Evolutionary conservation across 2,113 vertebrate species (phyloP).

Genomic region (Stigmatopora nigra): DNA sequence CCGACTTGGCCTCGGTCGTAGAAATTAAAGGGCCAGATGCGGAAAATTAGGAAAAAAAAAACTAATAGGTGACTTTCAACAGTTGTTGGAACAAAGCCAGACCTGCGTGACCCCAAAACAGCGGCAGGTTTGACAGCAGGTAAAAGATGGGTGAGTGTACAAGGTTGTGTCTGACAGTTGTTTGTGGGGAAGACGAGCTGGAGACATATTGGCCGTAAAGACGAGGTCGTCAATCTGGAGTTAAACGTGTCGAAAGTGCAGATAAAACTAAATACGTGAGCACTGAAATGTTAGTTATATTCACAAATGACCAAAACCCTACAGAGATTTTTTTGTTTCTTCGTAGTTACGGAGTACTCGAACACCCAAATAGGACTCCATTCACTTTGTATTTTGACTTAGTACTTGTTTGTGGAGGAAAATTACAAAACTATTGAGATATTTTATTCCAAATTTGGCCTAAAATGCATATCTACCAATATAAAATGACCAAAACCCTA

Average conservation of each 20-base stretch:
- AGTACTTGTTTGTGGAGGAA: no score
- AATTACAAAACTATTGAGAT: no score
- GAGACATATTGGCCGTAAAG: constrained; percentile 1
- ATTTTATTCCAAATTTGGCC: no score
- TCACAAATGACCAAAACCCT: constrained; percentile 24
- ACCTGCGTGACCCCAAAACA: not conserved
- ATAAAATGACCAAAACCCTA: constrained; percentile 30
- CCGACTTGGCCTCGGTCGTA: not conserved
- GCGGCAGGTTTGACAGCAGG: not conserved
- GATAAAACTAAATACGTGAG: not conserved
- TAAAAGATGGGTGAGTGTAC: not conserved
- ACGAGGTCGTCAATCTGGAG: not conserved
- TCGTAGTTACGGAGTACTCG: constrained; percentile 18
- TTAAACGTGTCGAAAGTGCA: not conserved
- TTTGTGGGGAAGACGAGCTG: not conserved
- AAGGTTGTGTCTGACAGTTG: not conserved
- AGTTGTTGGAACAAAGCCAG: not conserved
- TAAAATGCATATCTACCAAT: not conserved
- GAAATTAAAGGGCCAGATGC: not conserved
- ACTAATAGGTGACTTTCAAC: not conserved
- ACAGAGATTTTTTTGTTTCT: not conserved
- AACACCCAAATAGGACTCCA: constrained; percentile 21
- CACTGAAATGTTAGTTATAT: not conserved
- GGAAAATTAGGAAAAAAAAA: not conserved
- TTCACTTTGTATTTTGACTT: not conserved